A percentile compares a stretch with the other conserved stretches of the same genome.
Evolutionary conservation across 2,888 invertebrate species (phyloP).

Genomic region (Eudemis profundana): DNA sequence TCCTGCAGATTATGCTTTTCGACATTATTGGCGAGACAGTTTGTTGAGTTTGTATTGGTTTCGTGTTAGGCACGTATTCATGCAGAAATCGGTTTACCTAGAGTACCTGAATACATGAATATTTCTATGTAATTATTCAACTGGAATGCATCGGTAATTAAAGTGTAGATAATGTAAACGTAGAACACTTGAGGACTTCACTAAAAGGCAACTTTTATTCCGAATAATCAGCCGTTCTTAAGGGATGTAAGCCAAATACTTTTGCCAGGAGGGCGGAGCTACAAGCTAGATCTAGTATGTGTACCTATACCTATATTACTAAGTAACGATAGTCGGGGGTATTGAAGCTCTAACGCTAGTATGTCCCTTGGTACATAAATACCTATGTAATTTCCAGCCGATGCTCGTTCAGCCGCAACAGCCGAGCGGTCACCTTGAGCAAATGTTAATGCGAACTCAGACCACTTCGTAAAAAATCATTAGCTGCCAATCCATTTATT

Average conservation of each 20-base stretch:
- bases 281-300: not conserved
- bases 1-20: not conserved
- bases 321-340: not conserved
- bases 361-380: conserved; percentile 35
- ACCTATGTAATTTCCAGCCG: conserved; percentile 58
- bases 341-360: not conserved
- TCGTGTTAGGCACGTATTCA: not conserved
- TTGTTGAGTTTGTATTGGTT: not conserved
- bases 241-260: no score
- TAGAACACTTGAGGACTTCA: not conserved
- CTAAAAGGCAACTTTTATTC: no score
- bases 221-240: no score
- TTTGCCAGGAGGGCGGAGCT: no score
- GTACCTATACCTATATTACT: not conserved
- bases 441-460: conserved; percentile 79
- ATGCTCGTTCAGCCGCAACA: conserved; percentile 82
- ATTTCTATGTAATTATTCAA: not conserved
- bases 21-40: not conserved
- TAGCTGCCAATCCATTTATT: conserved; percentile 23
- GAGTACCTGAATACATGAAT: not conserved
- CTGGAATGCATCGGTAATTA: not conserved
- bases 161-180: not conserved
- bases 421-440: conserved; percentile 81
- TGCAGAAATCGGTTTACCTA: not conserved
- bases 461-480: conserved; percentile 58